phyloP scores from a whole-genome alignment of 2,797 vertebrate genomes.

The Rhabdophis nuchalis region DNA sequence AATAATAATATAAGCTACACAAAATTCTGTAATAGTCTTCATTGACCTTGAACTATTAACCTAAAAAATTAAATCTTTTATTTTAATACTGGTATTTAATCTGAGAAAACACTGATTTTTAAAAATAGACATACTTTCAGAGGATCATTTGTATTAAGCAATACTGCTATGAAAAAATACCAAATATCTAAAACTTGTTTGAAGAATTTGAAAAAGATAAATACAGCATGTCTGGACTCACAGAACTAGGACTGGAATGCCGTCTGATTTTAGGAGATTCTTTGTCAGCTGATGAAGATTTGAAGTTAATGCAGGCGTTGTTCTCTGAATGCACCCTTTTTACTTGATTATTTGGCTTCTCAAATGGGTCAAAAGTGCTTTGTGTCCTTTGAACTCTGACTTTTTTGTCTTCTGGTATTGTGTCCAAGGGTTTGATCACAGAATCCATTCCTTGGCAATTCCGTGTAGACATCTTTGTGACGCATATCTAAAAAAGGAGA shows the following conservation, averaged over 20 bases:
- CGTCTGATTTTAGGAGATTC: slow-evolving; percentile 88
- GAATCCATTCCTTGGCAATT: slow-evolving; percentile 95
- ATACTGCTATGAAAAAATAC: slow-evolving; percentile 8
- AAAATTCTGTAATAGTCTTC: not conserved
- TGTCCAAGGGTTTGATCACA: slow-evolving; percentile 92
- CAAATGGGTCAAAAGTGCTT: slow-evolving; percentile 91
- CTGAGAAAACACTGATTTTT: slow-evolving; percentile 12
- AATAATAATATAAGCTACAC: not conserved
- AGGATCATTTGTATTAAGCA: not conserved
- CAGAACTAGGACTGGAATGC: slow-evolving; percentile 93
- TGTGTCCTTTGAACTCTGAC: slow-evolving; percentile 93
- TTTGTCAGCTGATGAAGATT: slow-evolving; percentile 80
- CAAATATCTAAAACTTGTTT: slow-evolving; percentile 8
- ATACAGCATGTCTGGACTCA: slow-evolving; percentile 71
- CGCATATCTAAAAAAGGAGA: slow-evolving; percentile 86
- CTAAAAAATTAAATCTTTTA: not conserved
- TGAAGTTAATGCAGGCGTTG: slow-evolving; percentile 94
- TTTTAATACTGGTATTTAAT: not conserved
- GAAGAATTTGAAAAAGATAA: not conserved
- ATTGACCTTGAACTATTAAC: not conserved
- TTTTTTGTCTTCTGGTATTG: slow-evolving; percentile 96
- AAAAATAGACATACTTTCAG: not conserved
- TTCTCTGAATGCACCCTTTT: slow-evolving; percentile 97
- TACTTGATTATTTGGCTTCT: slow-evolving; percentile 91
- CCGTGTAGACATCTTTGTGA: slow-evolving; percentile 98